Evolutionary conservation across 2,113 vertebrate species (phyloP).

Genomic region (Rhinopomastus cyanomelas): DNA sequence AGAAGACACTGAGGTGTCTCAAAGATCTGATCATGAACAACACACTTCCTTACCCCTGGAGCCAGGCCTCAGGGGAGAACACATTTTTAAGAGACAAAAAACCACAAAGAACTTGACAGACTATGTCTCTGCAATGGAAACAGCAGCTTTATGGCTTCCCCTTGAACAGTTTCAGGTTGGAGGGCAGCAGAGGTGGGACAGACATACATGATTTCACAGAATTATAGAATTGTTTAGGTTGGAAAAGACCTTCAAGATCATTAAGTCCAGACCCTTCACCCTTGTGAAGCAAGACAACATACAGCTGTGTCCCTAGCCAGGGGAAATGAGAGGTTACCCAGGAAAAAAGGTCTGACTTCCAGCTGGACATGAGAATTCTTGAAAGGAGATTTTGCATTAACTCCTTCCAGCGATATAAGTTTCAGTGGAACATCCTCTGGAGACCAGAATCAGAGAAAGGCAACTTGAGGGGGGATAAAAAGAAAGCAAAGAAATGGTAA

Average conservation of each 20-base stretch:
- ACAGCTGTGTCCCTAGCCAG: background rate
- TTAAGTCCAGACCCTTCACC: too few relatives aligned
- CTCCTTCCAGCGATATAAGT: background rate
- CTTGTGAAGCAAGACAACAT: background rate
- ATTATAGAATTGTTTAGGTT: background rate
- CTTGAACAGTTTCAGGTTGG: background rate
- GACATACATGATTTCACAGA: background rate
- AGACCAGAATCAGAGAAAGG: background rate
- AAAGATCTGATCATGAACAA: background rate
- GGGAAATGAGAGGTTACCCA: background rate
- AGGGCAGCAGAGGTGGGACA: background rate
- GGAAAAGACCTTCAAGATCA: too few relatives aligned
- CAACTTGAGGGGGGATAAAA: background rate
- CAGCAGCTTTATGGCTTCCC: background rate
- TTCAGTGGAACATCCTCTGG: background rate
- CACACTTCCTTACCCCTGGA: background rate
- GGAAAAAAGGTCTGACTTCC: background rate
- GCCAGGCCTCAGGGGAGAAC: background rate
- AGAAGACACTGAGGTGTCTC: slow-evolving; percentile 8
- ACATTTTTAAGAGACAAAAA: background rate
- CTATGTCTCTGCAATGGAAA: background rate
- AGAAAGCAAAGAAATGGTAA: slow-evolving; percentile 13
- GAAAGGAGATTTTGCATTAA: background rate
- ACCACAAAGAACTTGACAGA: background rate
- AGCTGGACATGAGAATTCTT: background rate